These are phyloP conservation scores for Pachycephala philippinensis DNA, from an alignment of 2,113 vertebrate genomes.

Conservation along the genomic window DNA sequence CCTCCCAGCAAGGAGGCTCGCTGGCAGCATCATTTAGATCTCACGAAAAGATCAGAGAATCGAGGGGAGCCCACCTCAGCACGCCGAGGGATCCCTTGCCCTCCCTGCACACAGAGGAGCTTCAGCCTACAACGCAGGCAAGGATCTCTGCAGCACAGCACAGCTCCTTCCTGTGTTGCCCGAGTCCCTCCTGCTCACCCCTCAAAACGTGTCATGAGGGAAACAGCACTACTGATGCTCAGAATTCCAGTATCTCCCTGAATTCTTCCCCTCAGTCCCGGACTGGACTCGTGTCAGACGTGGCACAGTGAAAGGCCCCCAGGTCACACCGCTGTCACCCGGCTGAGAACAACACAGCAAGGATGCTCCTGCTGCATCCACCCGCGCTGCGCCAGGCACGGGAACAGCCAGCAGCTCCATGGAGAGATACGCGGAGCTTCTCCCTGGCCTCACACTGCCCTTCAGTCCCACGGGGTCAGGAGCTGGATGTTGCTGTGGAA, in stretches of 20 bases:
- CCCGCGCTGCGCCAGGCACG: background rate
- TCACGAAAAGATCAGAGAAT: background rate
- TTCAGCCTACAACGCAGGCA: accelerated
- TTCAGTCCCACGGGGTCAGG: background rate
- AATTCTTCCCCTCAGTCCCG: background rate
- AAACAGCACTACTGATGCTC: background rate
- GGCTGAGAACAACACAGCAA: accelerated
- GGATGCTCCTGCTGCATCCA: background rate
- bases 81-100: background rate
- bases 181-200: background rate
- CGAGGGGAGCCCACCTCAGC: background rate
- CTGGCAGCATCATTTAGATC: accelerated
- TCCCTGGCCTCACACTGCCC: accelerated
- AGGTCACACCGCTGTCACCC: background rate
- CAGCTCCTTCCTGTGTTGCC: background rate
- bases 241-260: accelerated
- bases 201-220: accelerated
- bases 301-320: background rate
- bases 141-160: background rate
- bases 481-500: background rate
- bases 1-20: accelerated
- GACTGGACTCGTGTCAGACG: background rate
- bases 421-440: background rate
- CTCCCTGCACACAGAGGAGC: background rate
- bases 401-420: background rate